A percentile compares a stretch with the other conserved stretches of the same genome.
These are phyloP conservation scores for Bubo bubo DNA, from an alignment of 2,113 vertebrate species.

Conservation along the genomic window DNA sequence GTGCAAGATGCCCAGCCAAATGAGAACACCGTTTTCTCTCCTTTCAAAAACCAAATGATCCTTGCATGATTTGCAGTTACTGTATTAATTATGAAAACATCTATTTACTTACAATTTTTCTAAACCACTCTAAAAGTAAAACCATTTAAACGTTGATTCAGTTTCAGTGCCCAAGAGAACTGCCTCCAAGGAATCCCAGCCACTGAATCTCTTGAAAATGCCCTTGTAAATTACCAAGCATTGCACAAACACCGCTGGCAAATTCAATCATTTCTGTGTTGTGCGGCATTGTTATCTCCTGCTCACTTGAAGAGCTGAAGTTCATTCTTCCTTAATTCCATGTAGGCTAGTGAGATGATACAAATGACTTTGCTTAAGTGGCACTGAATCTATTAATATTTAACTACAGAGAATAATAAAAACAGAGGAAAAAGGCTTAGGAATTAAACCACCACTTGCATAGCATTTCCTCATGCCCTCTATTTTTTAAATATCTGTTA, in stretches of 20 bases:
- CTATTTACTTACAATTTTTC: constrained; percentile 41
- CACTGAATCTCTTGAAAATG: constrained; percentile 50
- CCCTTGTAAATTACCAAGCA: constrained; percentile 58
- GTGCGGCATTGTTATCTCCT: constrained; percentile 32
- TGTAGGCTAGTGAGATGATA: constrained; percentile 24
- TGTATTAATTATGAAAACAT: constrained; percentile 65
- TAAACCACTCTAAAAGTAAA: constrained; percentile 54
- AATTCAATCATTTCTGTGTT: constrained; percentile 64
- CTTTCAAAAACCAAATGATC: not conserved
- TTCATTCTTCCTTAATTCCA: constrained; percentile 36
- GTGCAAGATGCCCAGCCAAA: not conserved
- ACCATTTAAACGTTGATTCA: constrained; percentile 43
- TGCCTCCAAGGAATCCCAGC: constrained; percentile 43
- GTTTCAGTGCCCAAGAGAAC: constrained; percentile 34
- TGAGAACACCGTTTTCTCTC: not conserved
- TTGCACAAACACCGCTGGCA: constrained; percentile 43
- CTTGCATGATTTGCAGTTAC: constrained; percentile 24
- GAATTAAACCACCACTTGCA: not conserved
- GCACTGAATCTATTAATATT: constrained; percentile 48
- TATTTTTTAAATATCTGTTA: not conserved
- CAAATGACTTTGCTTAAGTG: constrained; percentile 3
- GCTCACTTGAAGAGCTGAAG: constrained; percentile 36
- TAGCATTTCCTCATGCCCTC: not conserved
- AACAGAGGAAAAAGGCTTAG: not conserved
- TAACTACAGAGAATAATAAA: constrained; percentile 43